phyloP scores from a whole-genome alignment of 2,797 vertebrate species.

The Falco biarmicus region DNA sequence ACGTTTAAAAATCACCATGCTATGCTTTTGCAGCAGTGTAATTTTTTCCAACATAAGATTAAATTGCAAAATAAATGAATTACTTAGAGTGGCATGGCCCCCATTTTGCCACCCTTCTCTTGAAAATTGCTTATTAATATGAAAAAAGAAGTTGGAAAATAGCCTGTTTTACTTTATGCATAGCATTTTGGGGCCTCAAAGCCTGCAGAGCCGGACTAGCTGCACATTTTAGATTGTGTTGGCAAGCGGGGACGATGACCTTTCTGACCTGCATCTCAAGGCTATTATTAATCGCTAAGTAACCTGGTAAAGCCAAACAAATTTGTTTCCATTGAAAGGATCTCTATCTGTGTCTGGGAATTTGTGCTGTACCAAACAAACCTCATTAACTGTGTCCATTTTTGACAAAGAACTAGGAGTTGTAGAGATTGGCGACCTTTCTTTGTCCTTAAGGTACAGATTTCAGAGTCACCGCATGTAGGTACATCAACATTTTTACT shows the following conservation, averaged over 20 bases:
- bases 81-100: conserved; percentile 87
- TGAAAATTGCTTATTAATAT: conserved; percentile 90
- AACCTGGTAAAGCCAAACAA: conserved; percentile 99
- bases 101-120: conserved; percentile 84
- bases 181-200: conserved; percentile 67
- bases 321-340: conserved; percentile 99
- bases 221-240: conserved; percentile 77
- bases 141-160: conserved; percentile 84
- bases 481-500: conserved; percentile 66
- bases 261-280: conserved; percentile 89
- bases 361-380: conserved; percentile 95
- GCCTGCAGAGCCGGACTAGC: conserved; percentile 60
- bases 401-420: conserved; percentile 84
- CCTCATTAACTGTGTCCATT: conserved; percentile 96
- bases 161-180: conserved; percentile 78
- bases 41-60: conserved; percentile 87
- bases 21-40: conserved; percentile 75
- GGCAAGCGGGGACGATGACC: conserved; percentile 85
- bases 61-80: conserved; percentile 97
- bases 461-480: conserved; percentile 70
- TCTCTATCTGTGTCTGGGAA: conserved; percentile 97
- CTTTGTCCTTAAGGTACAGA: conserved; percentile 82
- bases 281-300: conserved; percentile 99
- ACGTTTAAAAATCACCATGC: conserved; percentile 92
- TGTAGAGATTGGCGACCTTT: conserved; percentile 83